Conservation (phyloP, 2,888 invertebrate species). For the Scaptomyza polygonia region DNA sequence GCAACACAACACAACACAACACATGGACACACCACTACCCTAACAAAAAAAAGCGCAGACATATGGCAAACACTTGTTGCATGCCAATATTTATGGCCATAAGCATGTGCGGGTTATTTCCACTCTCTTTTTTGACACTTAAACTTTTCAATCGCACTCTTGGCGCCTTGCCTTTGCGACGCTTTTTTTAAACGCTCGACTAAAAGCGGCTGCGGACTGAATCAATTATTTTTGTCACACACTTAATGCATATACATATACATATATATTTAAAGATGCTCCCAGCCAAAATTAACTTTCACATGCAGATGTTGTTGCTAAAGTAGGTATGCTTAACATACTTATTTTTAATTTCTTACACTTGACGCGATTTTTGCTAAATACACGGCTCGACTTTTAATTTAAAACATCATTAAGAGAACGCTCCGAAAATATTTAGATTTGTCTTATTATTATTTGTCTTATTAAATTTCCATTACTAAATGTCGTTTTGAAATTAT, state of each 20-base stretch:
- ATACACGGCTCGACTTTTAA: constrained; percentile 49
- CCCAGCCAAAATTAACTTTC: constrained; percentile 61
- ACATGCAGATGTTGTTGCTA: constrained; percentile 46
- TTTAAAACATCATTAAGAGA: constrained; percentile 46
- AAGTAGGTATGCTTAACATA: constrained; percentile 1
- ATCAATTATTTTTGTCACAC: constrained; percentile 71
- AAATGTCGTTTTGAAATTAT: constrained; percentile 29
- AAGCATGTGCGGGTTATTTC: constrained; percentile 37
- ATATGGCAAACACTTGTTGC: constrained; percentile 76
- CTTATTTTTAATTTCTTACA: constrained; percentile 33
- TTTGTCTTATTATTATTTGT: no score
- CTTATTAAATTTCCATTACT: constrained; percentile 20
- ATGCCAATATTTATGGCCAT: constrained; percentile 50
- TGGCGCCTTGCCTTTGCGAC: constrained; percentile 21
- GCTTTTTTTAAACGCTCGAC: constrained; percentile 14
- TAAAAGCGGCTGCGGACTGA: constrained; percentile 17
- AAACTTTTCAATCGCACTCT: constrained; percentile 12
- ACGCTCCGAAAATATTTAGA: constrained; percentile 20
- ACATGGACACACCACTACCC: constrained; percentile 4
- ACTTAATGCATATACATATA: constrained; percentile 14
- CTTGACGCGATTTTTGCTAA: constrained; percentile 51
- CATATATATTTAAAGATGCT: constrained; percentile 17
- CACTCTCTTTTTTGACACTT: constrained; percentile 49
- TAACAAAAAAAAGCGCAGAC: constrained; percentile 34
- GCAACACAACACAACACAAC: constrained; percentile 27